Conservation (phyloP, 2,113 vertebrate genomes). For the Ondatra zibethicus region DNA sequence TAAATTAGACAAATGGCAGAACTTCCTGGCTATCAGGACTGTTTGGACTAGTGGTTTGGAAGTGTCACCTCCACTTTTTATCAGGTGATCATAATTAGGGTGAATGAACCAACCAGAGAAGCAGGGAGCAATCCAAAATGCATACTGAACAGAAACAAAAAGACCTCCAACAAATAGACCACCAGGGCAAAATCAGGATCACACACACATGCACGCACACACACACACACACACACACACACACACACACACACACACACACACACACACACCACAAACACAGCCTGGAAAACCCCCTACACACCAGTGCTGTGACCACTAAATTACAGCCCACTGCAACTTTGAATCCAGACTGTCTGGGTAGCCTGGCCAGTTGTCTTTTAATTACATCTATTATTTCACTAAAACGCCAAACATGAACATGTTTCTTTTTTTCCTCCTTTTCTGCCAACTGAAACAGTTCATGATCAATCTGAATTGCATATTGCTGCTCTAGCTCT, state of each 20-base stretch:
- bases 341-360: neutral
- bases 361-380: neutral
- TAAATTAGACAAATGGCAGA: conserved; percentile 69
- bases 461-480: neutral
- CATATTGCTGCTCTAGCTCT: neutral
- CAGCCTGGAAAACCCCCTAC: neutral
- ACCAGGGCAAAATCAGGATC: neutral
- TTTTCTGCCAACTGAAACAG: neutral
- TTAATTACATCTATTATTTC: neutral
- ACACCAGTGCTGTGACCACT: neutral
- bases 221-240: neutral
- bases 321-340: neutral
- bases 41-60: conserved; percentile 68
- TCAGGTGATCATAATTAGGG: conserved; percentile 76
- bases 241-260: neutral
- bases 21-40: conserved; percentile 68
- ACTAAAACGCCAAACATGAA: neutral
- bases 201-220: neutral
- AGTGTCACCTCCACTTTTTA: conserved; percentile 71
- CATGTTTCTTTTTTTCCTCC: neutral
- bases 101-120: conserved; percentile 55
- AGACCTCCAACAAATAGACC: conserved; percentile 78
- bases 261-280: neutral
- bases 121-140: conserved; percentile 44
- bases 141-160: conserved; percentile 38